A percentile compares a stretch with the other conserved stretches of the same genome.
Evolutionary conservation across 2,888 invertebrate genomes (phyloP).

Genomic region (Harpagoxenus sublaevis): DNA sequence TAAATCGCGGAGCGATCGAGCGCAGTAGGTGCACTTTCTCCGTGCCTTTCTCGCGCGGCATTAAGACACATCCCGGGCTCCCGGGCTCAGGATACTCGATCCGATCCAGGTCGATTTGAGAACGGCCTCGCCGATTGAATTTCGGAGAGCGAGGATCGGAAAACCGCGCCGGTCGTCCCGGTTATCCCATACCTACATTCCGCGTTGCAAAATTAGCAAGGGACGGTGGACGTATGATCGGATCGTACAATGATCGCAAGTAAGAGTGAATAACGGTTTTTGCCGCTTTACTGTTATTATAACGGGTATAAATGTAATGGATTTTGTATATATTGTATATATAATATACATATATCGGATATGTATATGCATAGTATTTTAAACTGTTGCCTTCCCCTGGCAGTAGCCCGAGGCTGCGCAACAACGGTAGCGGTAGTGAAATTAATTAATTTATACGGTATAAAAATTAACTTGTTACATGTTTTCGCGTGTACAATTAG

Average conservation of each 20-base stretch:
- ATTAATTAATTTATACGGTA: background rate
- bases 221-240: conserved; percentile 65
- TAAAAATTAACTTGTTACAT: background rate
- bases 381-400: background rate
- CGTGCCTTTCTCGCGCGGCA: conserved; percentile 63
- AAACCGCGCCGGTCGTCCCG: conserved; percentile 59
- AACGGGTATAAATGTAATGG: conserved; percentile 13
- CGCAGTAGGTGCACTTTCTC: conserved; percentile 71
- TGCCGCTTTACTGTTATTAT: conserved; percentile 51
- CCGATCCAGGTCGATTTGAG: conserved; percentile 65
- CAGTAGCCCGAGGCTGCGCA: too few species aligned
- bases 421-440: background rate
- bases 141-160: conserved; percentile 51
- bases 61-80: conserved; percentile 52
- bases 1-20: conserved; percentile 55
- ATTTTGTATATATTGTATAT: background rate
- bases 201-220: conserved; percentile 72
- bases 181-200: conserved; percentile 22
- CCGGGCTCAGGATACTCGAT: conserved; percentile 60
- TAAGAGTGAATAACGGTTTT: conserved; percentile 71
- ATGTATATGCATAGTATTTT: background rate
- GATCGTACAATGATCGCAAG: conserved; percentile 71
- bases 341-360: background rate
- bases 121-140: conserved; percentile 77
- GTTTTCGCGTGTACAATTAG: background rate